These are phyloP conservation scores for Promerops cafer DNA, from an alignment of 2,113 vertebrate genomes.

Conservation along the genomic window DNA sequence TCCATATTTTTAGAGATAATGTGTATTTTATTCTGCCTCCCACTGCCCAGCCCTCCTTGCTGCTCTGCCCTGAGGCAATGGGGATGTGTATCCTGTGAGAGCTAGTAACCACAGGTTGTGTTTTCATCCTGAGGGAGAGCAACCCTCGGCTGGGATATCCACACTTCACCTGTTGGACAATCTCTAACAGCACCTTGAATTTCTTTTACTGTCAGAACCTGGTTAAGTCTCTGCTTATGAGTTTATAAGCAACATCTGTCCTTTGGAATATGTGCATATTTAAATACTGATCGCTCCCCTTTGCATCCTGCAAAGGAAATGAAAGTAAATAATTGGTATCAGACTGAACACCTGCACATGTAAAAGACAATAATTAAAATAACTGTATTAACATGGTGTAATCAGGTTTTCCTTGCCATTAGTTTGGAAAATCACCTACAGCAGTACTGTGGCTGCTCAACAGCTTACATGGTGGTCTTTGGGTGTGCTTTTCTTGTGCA, in stretches of 20 bases:
- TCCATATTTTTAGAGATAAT: background rate
- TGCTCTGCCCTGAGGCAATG: background rate
- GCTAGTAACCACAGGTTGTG: background rate
- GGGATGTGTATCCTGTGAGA: background rate
- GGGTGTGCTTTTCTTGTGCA: background rate
- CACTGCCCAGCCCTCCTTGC: background rate
- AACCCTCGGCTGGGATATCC: background rate
- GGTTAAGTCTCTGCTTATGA: background rate
- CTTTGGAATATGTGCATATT: background rate
- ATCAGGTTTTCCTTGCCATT: background rate
- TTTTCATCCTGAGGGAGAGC: background rate
- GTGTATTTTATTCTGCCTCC: background rate
- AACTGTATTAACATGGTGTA: background rate
- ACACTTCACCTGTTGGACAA: background rate
- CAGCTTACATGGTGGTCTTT: background rate
- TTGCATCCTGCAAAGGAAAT: background rate
- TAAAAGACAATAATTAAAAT: background rate
- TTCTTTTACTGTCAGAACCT: background rate
- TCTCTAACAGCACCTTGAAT: background rate
- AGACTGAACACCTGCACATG: background rate
- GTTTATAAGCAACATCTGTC: background rate
- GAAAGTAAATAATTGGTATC: background rate
- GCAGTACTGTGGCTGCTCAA: background rate
- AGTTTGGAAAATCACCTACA: background rate
- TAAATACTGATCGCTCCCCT: background rate